Base-by-base conservation (phyloP, 2,113 vertebrate species). In the Helogale parvula region DNA sequence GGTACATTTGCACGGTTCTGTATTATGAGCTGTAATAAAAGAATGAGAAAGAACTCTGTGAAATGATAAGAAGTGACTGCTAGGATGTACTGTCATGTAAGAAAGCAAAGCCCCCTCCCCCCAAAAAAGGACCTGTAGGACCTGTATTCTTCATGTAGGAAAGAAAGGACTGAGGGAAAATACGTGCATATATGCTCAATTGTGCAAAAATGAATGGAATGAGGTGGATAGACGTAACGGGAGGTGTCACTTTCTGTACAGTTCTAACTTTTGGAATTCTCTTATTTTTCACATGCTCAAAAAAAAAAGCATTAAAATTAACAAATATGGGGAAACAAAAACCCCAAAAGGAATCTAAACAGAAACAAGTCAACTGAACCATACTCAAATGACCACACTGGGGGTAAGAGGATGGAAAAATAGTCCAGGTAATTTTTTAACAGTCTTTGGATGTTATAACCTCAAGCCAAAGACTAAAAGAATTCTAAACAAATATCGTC, bases 401-500 rank as follows among this genome's bases (percentile, higher is more conserved):
- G 47, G 38, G 33, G 17, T 21, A 17, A 15, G 47, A 45, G 69
- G 21, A 81, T 12, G 77, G 25, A 47, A 35, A 76, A 77, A 15
- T 52, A 80, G 69, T 21, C 68, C 38, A 74, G 63, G 54, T 79
- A 66, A 86, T 65, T 87, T 93, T 77, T 74, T 65, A 74, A 92
- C 21, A 29, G n/a, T 68, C 35, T 47, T 77, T 81, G 38, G 72
- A 85, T 5, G n/a, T 66, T 69, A 85, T 7, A 76, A 16, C 33
- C 41, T 66, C 38, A 95, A 74, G 16, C 16, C 63, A 81, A 94
- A 71, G 54, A 89, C 60, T 69, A 76, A 90, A 94, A 81, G 13
- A 90, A 90, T 76, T 94, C 69, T 97, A 94, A 94, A 94, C 29
- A 85, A 90, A 79, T 83, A 82, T 52, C 52, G 15, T 68, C 60